Evolutionary conservation across 1,140 invertebrate genomes (phyloP), one percentile per base, ranked within the genome.

Genomic region (Drosophila nikananu): DNA sequence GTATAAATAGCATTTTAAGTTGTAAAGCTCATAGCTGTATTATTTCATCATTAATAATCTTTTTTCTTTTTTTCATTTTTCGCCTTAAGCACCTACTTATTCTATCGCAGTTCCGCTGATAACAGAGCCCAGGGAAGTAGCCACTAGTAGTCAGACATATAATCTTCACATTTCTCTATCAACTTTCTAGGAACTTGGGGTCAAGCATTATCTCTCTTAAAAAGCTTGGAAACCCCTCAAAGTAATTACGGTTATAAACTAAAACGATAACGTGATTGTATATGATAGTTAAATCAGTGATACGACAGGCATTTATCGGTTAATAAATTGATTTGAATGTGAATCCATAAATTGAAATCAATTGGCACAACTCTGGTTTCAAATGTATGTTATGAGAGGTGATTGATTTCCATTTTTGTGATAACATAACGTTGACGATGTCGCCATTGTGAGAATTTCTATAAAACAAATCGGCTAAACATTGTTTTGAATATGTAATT

Each of bases 91-190:
- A 37, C 35, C 37, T 39, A 42, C 9, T 39, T 30, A 37, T 27
- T 25, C n/a, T 42, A 41, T 9, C 19, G 25, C 25, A 48, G 63
- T 55, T 48, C 63, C 42, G 35, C 19, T 30, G 68, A 72, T 72
- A 71, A 67, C n/a, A 21, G 15, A 54, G 2, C 19, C 19, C 17
- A 19, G 27, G 2, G 17, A 15, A 55, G 19, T 39, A 66, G 32
- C 23, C 1, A n/a, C 15, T 9, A 54, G 23, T 51, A 65, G 25
- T 21, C 25, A 32, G 10, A 39, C 23, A 9, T 25, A 13, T 39
- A 41, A 57, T 57, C 63, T 66, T 21, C 1, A n/a, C 9, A 27
- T 13, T 15, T 5, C n/a, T 39, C 25, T 39, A 23, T 32, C 19
- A n/a, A 27, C 10, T 17, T n/a, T 54, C 9, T 30, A 17, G 25